Conservation (phyloP, 2,797 vertebrate species). For the Pagetopsis macropterus region DNA sequence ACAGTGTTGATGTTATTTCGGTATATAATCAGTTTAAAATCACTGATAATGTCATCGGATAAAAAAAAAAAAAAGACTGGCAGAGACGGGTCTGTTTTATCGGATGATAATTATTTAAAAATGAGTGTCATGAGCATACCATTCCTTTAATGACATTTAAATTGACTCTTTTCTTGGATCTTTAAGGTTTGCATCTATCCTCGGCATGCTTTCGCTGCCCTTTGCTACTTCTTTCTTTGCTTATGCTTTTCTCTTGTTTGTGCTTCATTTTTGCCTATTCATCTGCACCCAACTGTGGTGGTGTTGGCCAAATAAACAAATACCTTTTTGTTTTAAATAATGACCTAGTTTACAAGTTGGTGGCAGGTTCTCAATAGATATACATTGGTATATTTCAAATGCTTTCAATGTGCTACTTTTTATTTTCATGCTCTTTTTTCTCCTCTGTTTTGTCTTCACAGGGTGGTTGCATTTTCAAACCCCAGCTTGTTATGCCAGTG, state of each 20-base stretch:
- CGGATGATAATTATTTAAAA: no score
- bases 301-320: constrained; percentile 13
- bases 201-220: constrained; percentile 15
- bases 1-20: no score
- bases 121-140: no score
- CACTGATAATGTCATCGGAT: no score
- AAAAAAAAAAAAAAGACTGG: no score
- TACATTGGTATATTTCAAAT: constrained; percentile 44
- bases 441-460: constrained; percentile 81
- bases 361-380: constrained; percentile 30
- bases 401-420: constrained; percentile 73
- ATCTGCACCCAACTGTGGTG: constrained; percentile 3
- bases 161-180: constrained; percentile 25
- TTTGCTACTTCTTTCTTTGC: constrained; percentile 24
- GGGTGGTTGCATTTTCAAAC: constrained; percentile 84
- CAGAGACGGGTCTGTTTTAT: no score
- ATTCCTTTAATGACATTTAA: constrained; percentile 21
- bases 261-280: constrained; percentile 35
- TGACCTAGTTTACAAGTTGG: constrained; percentile 36
- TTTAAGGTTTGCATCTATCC: constrained; percentile 36
- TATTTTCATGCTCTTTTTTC: constrained; percentile 76
- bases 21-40: no score
- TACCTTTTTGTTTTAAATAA: constrained; percentile 6
- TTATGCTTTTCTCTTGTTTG: constrained; percentile 32
- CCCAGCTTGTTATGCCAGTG: constrained; percentile 69